Percentiles rank a stretch among this genome's conserved stretches.
phyloP scores from a whole-genome alignment of 2,888 invertebrate genomes.

The Morpho helenor region DNA sequence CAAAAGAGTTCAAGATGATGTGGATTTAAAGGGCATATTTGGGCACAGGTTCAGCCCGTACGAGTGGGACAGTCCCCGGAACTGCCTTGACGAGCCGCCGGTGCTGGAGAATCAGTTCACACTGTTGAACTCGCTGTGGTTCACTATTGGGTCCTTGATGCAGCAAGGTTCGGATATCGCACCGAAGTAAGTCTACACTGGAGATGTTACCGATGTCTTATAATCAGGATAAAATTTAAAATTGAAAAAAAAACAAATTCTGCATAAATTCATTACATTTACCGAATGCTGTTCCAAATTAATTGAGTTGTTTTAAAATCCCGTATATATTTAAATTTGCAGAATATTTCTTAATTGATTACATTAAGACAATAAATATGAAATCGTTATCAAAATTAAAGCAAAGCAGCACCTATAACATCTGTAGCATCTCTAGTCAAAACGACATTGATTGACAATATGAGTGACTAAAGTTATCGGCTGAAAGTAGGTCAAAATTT shows the following conservation, averaged over 20 bases:
- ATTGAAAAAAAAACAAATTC: background rate
- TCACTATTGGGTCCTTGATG: conserved; percentile 95
- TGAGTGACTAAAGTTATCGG: background rate
- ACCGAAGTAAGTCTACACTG: conserved; percentile 86
- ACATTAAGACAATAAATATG: background rate
- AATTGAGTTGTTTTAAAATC: background rate
- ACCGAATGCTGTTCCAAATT: too few relatives aligned
- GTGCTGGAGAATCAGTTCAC: conserved; percentile 95
- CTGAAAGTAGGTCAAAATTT: background rate
- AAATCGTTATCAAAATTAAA: background rate
- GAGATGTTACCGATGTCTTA: conserved; percentile 12
- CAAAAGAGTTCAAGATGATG: conserved; percentile 17
- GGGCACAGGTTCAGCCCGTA: conserved; percentile 91
- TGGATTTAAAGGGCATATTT: conserved; percentile 49
- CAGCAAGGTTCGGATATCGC: conserved; percentile 96
- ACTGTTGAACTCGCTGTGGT: conserved; percentile 95
- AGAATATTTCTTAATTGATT: too few relatives aligned
- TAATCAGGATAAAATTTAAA: background rate
- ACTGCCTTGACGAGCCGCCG: conserved; percentile 90
- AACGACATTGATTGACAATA: conserved; percentile 32
- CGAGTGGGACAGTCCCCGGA: conserved; percentile 95
- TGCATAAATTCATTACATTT: background rate
- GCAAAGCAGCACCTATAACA: background rate
- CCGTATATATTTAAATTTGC: background rate
- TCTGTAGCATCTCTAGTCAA: conserved; percentile 25